Conservation (phyloP, 2,888 invertebrate species). For the Scaptodrosophila latifasciaeformis region DNA sequence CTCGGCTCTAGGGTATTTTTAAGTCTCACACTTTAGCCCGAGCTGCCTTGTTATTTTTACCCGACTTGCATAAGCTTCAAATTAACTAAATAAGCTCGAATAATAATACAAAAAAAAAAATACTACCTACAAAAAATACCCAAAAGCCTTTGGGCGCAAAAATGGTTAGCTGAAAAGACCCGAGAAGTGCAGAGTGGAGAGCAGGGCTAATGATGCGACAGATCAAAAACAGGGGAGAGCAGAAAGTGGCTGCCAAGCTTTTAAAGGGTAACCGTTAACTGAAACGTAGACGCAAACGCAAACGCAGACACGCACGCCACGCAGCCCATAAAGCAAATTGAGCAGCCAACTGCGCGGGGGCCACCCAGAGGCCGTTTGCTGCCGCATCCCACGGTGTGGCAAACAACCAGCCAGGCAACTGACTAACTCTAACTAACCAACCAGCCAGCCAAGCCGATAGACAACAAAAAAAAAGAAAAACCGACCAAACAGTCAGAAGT, state of each 20-base stretch:
- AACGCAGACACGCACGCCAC: slow-evolving; percentile 7
- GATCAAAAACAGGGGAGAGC: slow-evolving; percentile 5
- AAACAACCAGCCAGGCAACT: no score
- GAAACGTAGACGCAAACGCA: slow-evolving; percentile 16
- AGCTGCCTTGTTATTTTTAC: slow-evolving; percentile 5
- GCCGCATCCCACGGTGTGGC: slow-evolving; percentile 17
- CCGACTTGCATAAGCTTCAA: slow-evolving; percentile 54
- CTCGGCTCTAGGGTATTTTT: no score
- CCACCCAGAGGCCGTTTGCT: slow-evolving; percentile 9
- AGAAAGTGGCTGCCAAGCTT: slow-evolving; percentile 20
- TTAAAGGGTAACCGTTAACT: slow-evolving; percentile 60
- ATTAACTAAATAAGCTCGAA: slow-evolving; percentile 50
- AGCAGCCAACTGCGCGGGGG: slow-evolving; percentile 20
- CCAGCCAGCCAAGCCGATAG: no score
- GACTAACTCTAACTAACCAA: no score
- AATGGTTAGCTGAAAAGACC: no score
- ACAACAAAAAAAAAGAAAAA: no score
- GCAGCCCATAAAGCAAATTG: slow-evolving; percentile 27
- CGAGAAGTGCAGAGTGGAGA: neutral
- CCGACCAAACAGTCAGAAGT: no score
- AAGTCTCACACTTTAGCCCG: neutral
- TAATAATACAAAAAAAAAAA: slow-evolving; percentile 42
- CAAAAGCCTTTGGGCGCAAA: no score
- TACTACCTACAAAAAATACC: neutral
- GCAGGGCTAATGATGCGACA: slow-evolving; percentile 56